These are phyloP conservation scores for Caenorhabditis macrosperma DNA, from an alignment of 2,888 invertebrate genomes.

Conservation along the genomic window DNA sequence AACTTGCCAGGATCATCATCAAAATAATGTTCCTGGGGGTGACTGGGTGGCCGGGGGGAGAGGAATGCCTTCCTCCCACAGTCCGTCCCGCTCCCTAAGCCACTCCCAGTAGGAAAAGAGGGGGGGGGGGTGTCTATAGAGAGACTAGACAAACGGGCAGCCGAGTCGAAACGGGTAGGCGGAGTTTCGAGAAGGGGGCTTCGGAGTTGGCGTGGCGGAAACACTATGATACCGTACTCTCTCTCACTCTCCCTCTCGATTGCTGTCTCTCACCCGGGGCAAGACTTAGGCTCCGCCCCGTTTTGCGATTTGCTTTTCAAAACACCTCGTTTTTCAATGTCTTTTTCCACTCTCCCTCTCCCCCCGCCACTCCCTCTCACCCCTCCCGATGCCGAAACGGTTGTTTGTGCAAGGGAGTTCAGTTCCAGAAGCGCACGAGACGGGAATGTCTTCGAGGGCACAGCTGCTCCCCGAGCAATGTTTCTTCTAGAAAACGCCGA, in stretches of 20 bases:
- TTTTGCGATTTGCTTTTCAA: constrained; percentile 47
- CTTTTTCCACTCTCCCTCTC: too few relatives aligned
- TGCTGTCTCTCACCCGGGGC: background rate
- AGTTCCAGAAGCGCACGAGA: background rate
- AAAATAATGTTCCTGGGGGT: constrained; percentile 23
- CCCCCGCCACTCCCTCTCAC: background rate
- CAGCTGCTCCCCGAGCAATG: too few relatives aligned
- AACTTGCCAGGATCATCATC: background rate
- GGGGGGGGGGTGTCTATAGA: constrained; percentile 20
- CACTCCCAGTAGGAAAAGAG: constrained; percentile 14
- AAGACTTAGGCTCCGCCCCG: constrained; percentile 30
- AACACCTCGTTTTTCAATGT: constrained; percentile 26
- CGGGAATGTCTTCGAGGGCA: background rate
- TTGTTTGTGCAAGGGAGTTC: background rate
- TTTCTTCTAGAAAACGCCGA: too few relatives aligned
- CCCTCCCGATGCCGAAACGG: background rate
- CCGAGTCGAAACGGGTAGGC: constrained; percentile 37
- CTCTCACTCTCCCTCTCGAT: background rate
- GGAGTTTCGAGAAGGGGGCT: constrained; percentile 30
- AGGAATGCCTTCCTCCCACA: constrained; percentile 14
- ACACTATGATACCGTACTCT: constrained; percentile 56
- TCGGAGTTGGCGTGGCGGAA: constrained; percentile 29
- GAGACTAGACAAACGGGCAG: constrained; percentile 39
- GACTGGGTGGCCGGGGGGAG: constrained; percentile 1
- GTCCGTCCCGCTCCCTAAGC: constrained; percentile 15